A percentile compares a stretch with the other conserved stretches of the same genome.
phyloP scores from a whole-genome alignment of 2,888 invertebrate genomes.

The Thalpophila matura region DNA sequence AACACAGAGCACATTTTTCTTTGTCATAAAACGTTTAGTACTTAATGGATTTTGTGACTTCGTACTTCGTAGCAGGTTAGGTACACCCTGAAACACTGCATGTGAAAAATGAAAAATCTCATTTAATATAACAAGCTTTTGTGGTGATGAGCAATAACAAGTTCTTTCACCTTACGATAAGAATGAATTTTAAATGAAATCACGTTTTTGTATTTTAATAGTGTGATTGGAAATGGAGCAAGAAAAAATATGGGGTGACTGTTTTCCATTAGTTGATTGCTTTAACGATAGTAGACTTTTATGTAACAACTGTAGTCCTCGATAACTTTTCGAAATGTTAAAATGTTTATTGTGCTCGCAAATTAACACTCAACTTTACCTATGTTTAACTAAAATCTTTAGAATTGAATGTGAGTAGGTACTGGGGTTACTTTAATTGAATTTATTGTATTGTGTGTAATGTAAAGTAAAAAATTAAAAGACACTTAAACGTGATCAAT shows the following conservation, averaged over 20 bases:
- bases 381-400: slow-evolving; percentile 16
- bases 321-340: slow-evolving; percentile 32
- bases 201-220: slow-evolving; percentile 26
- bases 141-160: slow-evolving; percentile 28
- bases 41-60: slow-evolving; percentile 41
- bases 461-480: not conserved
- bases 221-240: slow-evolving; percentile 51
- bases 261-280: slow-evolving; percentile 61
- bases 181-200: slow-evolving; percentile 42
- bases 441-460: not conserved
- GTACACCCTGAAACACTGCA: slow-evolving; percentile 40
- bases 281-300: slow-evolving; percentile 55
- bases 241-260: slow-evolving; percentile 53
- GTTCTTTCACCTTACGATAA: slow-evolving; percentile 42
- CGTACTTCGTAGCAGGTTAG: no score
- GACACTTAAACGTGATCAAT: not conserved
- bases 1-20: slow-evolving; percentile 37
- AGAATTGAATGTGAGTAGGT: slow-evolving; percentile 1
- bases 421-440: not conserved
- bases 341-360: slow-evolving; percentile 17
- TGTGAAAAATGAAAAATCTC: slow-evolving; percentile 41
- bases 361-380: slow-evolving; percentile 14
- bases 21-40: slow-evolving; percentile 17
- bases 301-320: slow-evolving; percentile 41
- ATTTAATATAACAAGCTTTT: slow-evolving; percentile 23